A percentile compares a stretch with the other conserved stretches of the same genome.
Conservation (phyloP, 2,113 vertebrate species). For the Apteryx owenii region DNA sequence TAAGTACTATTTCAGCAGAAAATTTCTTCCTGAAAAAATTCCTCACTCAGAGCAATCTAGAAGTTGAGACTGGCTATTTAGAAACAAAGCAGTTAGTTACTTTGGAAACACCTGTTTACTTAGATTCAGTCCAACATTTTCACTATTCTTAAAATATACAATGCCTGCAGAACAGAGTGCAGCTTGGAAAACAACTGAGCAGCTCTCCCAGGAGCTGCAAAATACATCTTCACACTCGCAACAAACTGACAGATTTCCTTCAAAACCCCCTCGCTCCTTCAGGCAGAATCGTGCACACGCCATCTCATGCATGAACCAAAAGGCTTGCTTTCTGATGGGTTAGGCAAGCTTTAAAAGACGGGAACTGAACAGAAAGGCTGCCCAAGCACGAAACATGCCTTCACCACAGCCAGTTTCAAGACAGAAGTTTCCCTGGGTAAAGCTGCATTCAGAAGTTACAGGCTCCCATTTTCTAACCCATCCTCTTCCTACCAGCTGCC, state of each 20-base stretch:
- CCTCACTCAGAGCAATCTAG: not conserved
- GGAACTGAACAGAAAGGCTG: not conserved
- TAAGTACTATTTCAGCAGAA: constrained; percentile 62
- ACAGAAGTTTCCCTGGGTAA: not conserved
- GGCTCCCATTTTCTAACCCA: not conserved
- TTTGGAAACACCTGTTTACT: constrained; percentile 53
- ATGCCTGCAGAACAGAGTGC: constrained; percentile 42
- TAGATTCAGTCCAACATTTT: constrained; percentile 24
- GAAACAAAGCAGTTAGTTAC: constrained; percentile 19
- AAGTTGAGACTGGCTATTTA: not conserved
- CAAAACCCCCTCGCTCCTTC: constrained; percentile 42
- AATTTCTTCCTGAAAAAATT: constrained; percentile 30
- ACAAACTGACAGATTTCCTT: constrained; percentile 70
- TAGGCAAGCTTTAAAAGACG: not conserved
- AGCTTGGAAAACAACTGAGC: constrained; percentile 63
- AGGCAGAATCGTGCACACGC: constrained; percentile 39
- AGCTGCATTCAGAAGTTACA: not conserved
- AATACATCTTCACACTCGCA: constrained; percentile 41
- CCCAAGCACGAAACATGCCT: not conserved
- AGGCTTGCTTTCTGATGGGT: not conserved
- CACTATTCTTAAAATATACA: constrained; percentile 51
- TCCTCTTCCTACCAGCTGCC: not conserved
- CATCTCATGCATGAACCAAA: constrained; percentile 43
- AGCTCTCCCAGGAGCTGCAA: constrained; percentile 63
- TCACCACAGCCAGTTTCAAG: not conserved